Conservation (phyloP, 2,113 vertebrate species). For the Desmodus rotundus region DNA sequence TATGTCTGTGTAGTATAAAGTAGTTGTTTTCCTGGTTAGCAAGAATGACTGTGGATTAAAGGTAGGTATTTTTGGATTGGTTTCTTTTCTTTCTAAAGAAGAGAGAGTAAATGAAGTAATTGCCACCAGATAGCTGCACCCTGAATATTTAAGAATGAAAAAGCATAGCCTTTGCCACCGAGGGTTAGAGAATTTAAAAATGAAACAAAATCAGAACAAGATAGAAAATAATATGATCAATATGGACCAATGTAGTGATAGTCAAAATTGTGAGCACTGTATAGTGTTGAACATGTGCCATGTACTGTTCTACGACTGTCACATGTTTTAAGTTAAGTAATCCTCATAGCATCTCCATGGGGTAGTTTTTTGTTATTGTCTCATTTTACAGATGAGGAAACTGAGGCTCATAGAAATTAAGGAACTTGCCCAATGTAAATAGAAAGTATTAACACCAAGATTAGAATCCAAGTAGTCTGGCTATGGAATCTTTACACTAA, state of each 20-base stretch:
- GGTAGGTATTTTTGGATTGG: background rate
- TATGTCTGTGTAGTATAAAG: constrained; percentile 37
- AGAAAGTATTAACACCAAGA: background rate
- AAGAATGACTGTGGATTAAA: constrained; percentile 26
- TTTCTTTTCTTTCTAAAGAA: constrained; percentile 13
- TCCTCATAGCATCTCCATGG: background rate
- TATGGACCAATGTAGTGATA: background rate
- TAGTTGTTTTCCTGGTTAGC: constrained; percentile 36
- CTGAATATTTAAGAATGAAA: constrained; percentile 30
- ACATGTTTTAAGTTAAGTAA: background rate
- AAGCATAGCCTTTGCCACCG: background rate
- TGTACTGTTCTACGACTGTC: background rate
- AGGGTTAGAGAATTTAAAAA: background rate
- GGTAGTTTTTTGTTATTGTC: background rate
- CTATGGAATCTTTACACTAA: background rate
- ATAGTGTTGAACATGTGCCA: background rate
- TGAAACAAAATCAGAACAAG: background rate
- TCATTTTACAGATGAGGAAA: background rate
- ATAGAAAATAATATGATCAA: background rate
- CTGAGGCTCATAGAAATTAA: background rate
- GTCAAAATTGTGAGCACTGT: background rate
- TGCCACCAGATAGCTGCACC: background rate
- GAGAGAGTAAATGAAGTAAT: background rate
- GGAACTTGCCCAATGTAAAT: background rate
- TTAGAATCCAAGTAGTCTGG: background rate